phyloP scores from a whole-genome alignment of 2,888 invertebrate genomes.

The Andrena bicolor region DNA sequence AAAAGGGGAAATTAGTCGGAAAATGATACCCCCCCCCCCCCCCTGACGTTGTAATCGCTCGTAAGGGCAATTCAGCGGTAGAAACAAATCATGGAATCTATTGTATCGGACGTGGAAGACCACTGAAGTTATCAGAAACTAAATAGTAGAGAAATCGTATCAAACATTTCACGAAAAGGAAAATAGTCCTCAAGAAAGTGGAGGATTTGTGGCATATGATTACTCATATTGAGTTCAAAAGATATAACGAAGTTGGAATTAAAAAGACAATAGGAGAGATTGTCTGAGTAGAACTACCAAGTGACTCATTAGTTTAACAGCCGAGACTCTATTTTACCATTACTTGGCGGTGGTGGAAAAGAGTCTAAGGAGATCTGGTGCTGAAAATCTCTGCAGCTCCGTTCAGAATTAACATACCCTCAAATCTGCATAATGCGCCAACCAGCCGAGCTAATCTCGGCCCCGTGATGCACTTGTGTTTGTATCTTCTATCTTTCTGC shows the following conservation, averaged over 20 bases:
- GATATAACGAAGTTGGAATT: not conserved
- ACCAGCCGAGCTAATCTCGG: constrained; percentile 62
- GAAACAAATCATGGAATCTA: constrained; percentile 57
- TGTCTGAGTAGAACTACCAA: constrained; percentile 4
- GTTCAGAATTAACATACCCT: constrained; percentile 61
- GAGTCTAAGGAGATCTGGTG: constrained; percentile 50
- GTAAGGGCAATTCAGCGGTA: constrained; percentile 33
- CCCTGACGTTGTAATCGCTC: constrained; percentile 59
- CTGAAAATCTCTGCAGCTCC: constrained; percentile 55
- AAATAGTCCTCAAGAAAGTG: not conserved
- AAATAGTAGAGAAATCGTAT: not conserved
- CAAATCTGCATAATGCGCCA: constrained; percentile 74
- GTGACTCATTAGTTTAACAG: constrained; percentile 45
- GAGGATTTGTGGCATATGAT: not conserved
- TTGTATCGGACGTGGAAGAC: constrained; percentile 3
- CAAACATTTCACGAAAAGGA: not conserved
- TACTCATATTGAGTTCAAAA: not conserved
- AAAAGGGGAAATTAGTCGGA: constrained; percentile 75
- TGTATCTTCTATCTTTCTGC: constrained; percentile 44
- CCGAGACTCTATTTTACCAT: constrained; percentile 38
- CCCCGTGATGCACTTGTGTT: constrained; percentile 51
- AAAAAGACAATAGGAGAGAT: not conserved
- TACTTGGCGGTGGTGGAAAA: constrained; percentile 50
- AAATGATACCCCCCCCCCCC: constrained; percentile 68
- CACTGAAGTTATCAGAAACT: not conserved